Conservation (phyloP, 2,113 vertebrate species). For the Pachypanchax playfairii region DNA sequence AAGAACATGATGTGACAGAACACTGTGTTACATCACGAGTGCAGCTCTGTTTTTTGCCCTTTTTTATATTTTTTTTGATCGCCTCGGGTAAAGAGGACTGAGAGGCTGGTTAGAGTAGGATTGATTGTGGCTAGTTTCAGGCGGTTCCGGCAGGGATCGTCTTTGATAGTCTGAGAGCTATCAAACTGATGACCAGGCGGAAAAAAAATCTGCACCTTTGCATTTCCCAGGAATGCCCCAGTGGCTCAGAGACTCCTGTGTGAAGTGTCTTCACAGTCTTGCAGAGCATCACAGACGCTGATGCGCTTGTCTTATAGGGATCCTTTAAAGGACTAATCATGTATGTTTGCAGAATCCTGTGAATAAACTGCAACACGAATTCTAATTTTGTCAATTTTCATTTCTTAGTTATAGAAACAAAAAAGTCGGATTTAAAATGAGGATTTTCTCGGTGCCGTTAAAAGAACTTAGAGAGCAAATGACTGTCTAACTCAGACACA, state of each 20-base stretch:
- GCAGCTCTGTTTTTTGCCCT: conserved; percentile 25
- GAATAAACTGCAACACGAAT: conserved; percentile 4
- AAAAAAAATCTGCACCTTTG: conserved; percentile 72
- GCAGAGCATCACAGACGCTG: conserved; percentile 22
- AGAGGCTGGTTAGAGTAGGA: conserved; percentile 53
- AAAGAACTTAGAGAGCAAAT: conserved; percentile 24
- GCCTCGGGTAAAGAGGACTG: conserved; percentile 25
- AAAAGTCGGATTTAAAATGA: no score
- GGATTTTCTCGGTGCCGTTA: not conserved
- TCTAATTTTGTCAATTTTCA: not conserved
- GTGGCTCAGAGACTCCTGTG: conserved; percentile 43
- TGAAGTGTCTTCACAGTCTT: conserved; percentile 48
- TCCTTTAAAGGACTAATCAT: no score
- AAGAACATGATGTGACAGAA: no score
- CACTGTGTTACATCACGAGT: conserved; percentile 22
- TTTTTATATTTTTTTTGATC: conserved; percentile 10
- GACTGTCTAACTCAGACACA: conserved; percentile 49
- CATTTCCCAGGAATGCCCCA: conserved; percentile 68
- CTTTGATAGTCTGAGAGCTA: conserved; percentile 67
- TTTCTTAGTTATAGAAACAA: not conserved
- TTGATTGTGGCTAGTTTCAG: conserved; percentile 68
- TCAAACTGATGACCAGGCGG: conserved; percentile 71
- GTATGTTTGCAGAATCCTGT: not conserved
- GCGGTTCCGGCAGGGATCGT: conserved; percentile 49
- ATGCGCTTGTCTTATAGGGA: conserved; percentile 11